Evolutionary conservation across 2,888 invertebrate species (phyloP).

Genomic region (Elmis aenea): DNA sequence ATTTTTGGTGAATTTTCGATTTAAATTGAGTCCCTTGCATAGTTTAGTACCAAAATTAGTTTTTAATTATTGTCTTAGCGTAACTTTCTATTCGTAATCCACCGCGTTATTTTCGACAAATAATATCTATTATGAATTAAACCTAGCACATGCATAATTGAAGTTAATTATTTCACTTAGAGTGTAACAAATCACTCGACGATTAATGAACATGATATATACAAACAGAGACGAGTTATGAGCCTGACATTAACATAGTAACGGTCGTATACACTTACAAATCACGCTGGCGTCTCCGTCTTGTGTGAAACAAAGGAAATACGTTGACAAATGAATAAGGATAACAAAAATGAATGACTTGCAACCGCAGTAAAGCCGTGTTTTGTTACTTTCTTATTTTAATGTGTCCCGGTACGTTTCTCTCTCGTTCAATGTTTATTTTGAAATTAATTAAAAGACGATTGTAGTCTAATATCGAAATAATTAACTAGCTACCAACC

Average conservation of each 20-base stretch:
- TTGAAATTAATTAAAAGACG: too few relatives aligned
- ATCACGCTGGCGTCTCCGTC: constrained; percentile 5
- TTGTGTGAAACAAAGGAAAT: constrained; percentile 15
- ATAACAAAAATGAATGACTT: constrained; percentile 12
- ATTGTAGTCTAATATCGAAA: background rate
- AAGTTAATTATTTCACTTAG: constrained; percentile 14
- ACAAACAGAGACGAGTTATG: constrained; percentile 14
- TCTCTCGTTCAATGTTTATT: too few relatives aligned
- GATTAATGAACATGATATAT: constrained; percentile 19
- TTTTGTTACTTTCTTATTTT: too few relatives aligned
- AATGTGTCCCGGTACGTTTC: too few relatives aligned
- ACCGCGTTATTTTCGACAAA: too few relatives aligned
- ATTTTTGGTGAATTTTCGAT: too few relatives aligned
- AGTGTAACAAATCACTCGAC: constrained; percentile 18
- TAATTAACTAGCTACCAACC: too few relatives aligned
- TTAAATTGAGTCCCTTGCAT: too few relatives aligned
- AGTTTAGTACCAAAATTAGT: too few relatives aligned
- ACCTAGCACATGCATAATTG: constrained; percentile 8
- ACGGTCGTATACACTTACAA: constrained; percentile 4
- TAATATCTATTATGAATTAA: constrained; percentile 3
- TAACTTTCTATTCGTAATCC: too few relatives aligned
- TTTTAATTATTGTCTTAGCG: too few relatives aligned
- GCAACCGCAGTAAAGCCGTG: too few relatives aligned
- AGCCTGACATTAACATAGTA: constrained; percentile 14
- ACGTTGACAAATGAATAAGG: constrained; percentile 10